Conservation (phyloP, 1,140 invertebrate genomes). For the Oreohelix idahoensis region DNA sequence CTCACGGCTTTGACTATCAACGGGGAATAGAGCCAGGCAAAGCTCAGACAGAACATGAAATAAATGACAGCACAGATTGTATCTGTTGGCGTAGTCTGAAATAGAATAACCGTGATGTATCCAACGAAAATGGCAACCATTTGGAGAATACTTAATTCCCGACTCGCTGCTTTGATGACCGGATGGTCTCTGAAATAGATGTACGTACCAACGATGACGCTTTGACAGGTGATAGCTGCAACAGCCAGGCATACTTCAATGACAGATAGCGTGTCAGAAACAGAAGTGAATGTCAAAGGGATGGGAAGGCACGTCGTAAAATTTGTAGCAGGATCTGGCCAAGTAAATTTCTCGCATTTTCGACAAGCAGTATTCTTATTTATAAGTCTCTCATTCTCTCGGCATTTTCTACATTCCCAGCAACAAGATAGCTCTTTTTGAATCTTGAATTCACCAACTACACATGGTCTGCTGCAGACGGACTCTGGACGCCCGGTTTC, state of each 20-base stretch:
- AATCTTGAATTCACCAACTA: slow-evolving; percentile 33
- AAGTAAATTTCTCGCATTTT: slow-evolving; percentile 45
- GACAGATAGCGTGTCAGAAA: slow-evolving; percentile 59
- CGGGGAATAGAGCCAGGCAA: slow-evolving; percentile 92
- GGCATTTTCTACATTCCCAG: slow-evolving; percentile 46
- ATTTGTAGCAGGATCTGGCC: slow-evolving; percentile 71
- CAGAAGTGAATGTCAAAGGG: slow-evolving; percentile 1
- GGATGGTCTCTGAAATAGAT: slow-evolving; percentile 86
- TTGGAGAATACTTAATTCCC: slow-evolving; percentile 90
- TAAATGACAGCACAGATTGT: slow-evolving; percentile 73
- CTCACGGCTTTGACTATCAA: slow-evolving; percentile 91
- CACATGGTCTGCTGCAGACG: slow-evolving; percentile 50
- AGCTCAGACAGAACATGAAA: slow-evolving; percentile 87
- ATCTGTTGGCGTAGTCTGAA: slow-evolving; percentile 80
- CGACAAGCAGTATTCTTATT: slow-evolving; percentile 48
- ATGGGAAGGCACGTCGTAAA: slow-evolving; percentile 75
- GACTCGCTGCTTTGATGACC: slow-evolving; percentile 89
- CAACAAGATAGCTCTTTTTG: slow-evolving; percentile 45
- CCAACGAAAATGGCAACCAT: slow-evolving; percentile 89
- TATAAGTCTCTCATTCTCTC: slow-evolving; percentile 48
- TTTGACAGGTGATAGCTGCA: slow-evolving; percentile 71
- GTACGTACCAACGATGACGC: slow-evolving; percentile 77
- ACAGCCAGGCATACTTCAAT: slow-evolving; percentile 74
- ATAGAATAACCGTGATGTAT: slow-evolving; percentile 88
- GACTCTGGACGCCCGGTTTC: slow-evolving; percentile 40